Evolutionary conservation across 2,113 vertebrate species (phyloP), one percentile per base, ranked within the genome.

Genomic region (Haemorhous mexicanus): DNA sequence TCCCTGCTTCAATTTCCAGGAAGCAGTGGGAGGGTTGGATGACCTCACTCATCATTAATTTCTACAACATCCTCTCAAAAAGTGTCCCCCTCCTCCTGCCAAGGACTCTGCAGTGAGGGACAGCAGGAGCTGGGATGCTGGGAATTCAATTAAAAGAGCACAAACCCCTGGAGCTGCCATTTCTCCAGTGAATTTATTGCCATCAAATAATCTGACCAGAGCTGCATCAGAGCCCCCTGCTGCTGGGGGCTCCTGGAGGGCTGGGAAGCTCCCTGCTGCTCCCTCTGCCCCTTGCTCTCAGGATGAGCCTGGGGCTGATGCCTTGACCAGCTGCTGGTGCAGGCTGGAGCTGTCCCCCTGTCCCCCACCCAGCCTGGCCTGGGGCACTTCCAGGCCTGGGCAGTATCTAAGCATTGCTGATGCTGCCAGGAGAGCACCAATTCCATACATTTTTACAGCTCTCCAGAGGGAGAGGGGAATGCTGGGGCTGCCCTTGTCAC

Each of bases 1-100:
- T 80, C 89, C n/a, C 72, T 56, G 81, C 33, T 76, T 87, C 82
- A n/a, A 91, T 84, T 95, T 90, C 89, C 93, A 95, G 76, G 85
- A 66, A 84, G 91, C 95, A 80, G 95, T 32, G 85, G 94, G 97
- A 89, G 86, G 83, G 70, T 16, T 61, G 94, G 7, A 49, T 87
- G 92, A 92, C 90, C 93, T 96, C 94, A 93, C 83, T 62, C 44
- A 10, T 59, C 93, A 89, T 63, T 89, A 75, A 94, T 94, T 94
- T 82, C 95, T 83, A 84, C 88, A 92, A 84, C 68, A 64, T 50
- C 80, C 73, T 87, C 79, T 58, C 88, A 82, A 30, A 67, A 77
- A 84, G 87, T 44, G 50, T n/a, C 50, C 43, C 72, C 94, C 88
- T 73, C 62, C 50, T 56, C 24, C 26, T 64, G 95, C 94, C 95